phyloP scores from a whole-genome alignment of 1,140 invertebrate species.

The Hycleus cichorii region DNA sequence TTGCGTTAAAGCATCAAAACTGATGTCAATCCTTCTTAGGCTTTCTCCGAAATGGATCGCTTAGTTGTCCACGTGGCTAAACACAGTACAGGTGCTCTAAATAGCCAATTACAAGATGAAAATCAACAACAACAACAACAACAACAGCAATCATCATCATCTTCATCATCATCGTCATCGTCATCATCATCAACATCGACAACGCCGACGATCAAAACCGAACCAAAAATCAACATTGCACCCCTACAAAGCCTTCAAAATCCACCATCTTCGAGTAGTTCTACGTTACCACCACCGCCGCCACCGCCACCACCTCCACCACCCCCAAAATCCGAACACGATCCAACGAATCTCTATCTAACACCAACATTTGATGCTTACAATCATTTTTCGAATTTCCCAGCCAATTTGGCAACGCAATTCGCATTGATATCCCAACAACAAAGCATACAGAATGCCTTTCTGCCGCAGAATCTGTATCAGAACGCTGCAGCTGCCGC shows the following conservation, averaged over 20 bases:
- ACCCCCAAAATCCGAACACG: slow-evolving; percentile 22
- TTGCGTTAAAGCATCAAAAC: background rate
- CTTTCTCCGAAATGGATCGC: slow-evolving; percentile 61
- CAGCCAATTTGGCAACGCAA: slow-evolving; percentile 35
- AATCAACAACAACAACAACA: slow-evolving; percentile 35
- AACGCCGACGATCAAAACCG: slow-evolving; percentile 12
- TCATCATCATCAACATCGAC: slow-evolving; percentile 16
- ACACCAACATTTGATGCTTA: slow-evolving; percentile 39
- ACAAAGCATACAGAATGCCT: slow-evolving; percentile 27
- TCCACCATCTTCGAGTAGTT: slow-evolving; percentile 4
- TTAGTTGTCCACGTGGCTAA: slow-evolving; percentile 63
- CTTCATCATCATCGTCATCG: slow-evolving; percentile 44
- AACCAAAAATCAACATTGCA: slow-evolving; percentile 36
- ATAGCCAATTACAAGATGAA: slow-evolving; percentile 45
- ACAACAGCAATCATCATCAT: slow-evolving; percentile 48
- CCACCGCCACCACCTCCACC: too few species aligned
- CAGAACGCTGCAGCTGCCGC: slow-evolving; percentile 23
- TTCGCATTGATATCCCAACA: slow-evolving; percentile 40
- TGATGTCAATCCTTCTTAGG: slow-evolving; percentile 35
- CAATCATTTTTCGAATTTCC: slow-evolving; percentile 38
- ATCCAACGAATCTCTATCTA: slow-evolving; percentile 22
- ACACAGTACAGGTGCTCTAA: slow-evolving; percentile 54
- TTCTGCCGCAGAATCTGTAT: slow-evolving; percentile 29
- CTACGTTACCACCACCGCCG: too few species aligned
- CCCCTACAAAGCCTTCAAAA: slow-evolving; percentile 35